Evolutionary conservation across 2,888 invertebrate species (phyloP).

Genomic region (Lasioglossum vierecki): DNA sequence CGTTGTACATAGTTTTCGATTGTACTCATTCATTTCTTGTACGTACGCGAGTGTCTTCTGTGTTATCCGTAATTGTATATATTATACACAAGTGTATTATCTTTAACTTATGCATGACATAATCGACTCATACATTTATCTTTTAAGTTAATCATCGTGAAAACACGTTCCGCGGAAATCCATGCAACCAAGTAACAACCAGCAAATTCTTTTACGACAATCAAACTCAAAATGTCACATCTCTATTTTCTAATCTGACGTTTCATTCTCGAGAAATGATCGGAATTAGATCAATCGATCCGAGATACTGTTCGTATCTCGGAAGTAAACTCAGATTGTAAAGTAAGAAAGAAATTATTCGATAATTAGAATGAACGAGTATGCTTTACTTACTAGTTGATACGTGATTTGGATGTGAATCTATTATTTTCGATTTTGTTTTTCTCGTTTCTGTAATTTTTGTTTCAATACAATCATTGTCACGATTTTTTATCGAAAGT

Average conservation of each 20-base stretch:
- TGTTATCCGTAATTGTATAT: conserved; percentile 74
- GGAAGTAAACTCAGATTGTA: not conserved
- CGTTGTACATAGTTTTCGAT: conserved; percentile 77
- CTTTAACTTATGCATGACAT: conserved; percentile 63
- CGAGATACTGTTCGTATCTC: not conserved
- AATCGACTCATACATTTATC: conserved; percentile 65
- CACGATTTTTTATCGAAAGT: conserved; percentile 4
- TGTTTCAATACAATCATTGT: conserved; percentile 29
- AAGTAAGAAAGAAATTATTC: not conserved
- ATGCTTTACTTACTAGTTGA: not conserved
- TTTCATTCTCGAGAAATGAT: not conserved
- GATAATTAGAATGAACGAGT: not conserved
- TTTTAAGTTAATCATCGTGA: conserved; percentile 76
- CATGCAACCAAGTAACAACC: not conserved
- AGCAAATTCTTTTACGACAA: conserved; percentile 7
- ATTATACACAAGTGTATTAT: conserved; percentile 62
- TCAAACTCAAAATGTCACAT: not conserved
- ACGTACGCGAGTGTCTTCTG: conserved; percentile 70
- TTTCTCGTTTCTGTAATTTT: conserved; percentile 33
- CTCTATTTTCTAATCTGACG: not conserved
- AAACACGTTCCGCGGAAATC: conserved; percentile 70
- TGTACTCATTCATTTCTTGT: conserved; percentile 75
- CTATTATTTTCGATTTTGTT: conserved; percentile 22
- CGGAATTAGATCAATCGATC: not conserved
- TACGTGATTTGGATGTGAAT: not conserved